phyloP scores from a whole-genome alignment of 2,113 vertebrate species.

The Chrysochloris asiatica region DNA sequence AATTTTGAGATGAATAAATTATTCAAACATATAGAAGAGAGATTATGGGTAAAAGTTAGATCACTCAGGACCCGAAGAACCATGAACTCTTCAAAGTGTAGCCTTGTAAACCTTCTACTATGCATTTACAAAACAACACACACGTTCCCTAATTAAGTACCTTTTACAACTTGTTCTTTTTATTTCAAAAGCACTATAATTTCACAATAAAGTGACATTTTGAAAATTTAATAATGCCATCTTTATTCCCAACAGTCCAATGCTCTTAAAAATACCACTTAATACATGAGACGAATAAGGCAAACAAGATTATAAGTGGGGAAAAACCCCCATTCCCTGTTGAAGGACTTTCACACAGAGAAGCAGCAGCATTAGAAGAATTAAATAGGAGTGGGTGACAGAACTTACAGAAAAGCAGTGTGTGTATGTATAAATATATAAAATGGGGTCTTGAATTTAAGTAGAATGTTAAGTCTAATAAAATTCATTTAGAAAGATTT shows the following conservation, averaged over 20 bases:
- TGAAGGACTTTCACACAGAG: background rate
- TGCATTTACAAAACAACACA: background rate
- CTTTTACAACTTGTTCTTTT: background rate
- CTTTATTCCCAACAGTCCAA: too few relatives aligned
- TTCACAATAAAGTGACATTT: background rate
- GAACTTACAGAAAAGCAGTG: background rate
- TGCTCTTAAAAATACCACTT: too few relatives aligned
- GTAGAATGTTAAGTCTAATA: background rate
- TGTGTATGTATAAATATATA: rapidly evolving
- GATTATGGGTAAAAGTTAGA: background rate
- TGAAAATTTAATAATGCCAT: too few relatives aligned
- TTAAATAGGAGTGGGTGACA: too few relatives aligned
- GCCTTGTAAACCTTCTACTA: background rate
- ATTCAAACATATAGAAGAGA: background rate
- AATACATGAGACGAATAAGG: background rate
- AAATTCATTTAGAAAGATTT: background rate
- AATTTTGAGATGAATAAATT: background rate
- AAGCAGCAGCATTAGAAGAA: background rate
- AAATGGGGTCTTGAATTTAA: background rate
- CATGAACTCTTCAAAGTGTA: background rate
- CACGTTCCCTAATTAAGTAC: too few relatives aligned
- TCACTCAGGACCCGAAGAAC: background rate
- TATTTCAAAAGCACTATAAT: background rate
- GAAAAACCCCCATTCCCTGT: background rate
- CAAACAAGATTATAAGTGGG: background rate